Evolutionary conservation across 2,888 invertebrate genomes (phyloP).

Genomic region (Leucania comma): DNA sequence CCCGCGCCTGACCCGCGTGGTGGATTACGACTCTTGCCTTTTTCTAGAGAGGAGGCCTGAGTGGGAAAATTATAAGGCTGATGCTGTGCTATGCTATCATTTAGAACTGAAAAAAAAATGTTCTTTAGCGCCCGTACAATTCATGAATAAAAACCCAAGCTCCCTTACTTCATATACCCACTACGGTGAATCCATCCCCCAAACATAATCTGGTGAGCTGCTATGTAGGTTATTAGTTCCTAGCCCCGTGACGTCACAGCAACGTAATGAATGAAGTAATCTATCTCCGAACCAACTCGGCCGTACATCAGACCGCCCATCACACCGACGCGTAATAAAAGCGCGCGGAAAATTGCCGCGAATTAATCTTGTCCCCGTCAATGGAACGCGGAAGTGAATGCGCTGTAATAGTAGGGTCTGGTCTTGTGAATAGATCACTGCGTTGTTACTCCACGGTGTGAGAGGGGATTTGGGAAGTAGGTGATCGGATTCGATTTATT

Average conservation of each 20-base stretch:
- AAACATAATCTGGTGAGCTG: slow-evolving; percentile 39
- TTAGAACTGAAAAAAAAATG: too few species aligned
- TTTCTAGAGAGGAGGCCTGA: too few species aligned
- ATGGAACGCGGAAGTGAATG: slow-evolving; percentile 49
- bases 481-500: slow-evolving; percentile 30
- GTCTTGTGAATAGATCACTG: slow-evolving; percentile 30
- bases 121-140: too few species aligned
- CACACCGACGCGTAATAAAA: slow-evolving; percentile 62
- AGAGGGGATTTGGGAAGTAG: slow-evolving; percentile 22
- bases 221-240: slow-evolving; percentile 52
- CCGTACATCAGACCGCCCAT: slow-evolving; percentile 51
- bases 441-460: slow-evolving; percentile 28
- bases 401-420: slow-evolving; percentile 37
- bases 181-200: slow-evolving; percentile 3
- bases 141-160: too few species aligned
- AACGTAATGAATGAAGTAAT: slow-evolving; percentile 66
- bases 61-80: too few species aligned
- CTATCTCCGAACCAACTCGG: slow-evolving; percentile 56
- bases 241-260: slow-evolving; percentile 48
- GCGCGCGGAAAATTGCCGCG: slow-evolving; percentile 50
- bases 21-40: too few species aligned
- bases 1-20: too few species aligned
- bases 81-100: too few species aligned
- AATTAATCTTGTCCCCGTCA: slow-evolving; percentile 58
- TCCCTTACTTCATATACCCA: too few species aligned